Conservation (phyloP, 2,113 vertebrate species). For the Microtus pennsylvanicus region DNA sequence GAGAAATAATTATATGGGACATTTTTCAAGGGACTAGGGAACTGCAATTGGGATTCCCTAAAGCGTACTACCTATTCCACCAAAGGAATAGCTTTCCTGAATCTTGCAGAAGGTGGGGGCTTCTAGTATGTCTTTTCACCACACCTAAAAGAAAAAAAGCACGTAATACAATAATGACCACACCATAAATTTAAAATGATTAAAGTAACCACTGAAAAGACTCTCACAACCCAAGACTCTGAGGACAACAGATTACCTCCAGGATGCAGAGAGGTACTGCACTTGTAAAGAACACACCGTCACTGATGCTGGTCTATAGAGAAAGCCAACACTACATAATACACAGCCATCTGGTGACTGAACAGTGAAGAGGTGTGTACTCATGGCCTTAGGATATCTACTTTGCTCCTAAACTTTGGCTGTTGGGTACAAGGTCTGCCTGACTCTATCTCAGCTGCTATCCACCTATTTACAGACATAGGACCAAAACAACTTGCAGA, state of each 20-base stretch:
- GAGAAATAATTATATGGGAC: no score
- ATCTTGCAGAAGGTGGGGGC: background rate
- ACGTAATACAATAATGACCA: background rate
- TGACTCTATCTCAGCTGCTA: background rate
- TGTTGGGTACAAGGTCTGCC: background rate
- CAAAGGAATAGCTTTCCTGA: background rate
- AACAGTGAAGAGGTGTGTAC: background rate
- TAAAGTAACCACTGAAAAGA: background rate
- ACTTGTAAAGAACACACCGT: background rate
- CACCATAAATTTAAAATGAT: constrained; percentile 1
- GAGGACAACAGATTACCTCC: background rate
- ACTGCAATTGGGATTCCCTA: background rate
- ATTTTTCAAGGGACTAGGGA: background rate
- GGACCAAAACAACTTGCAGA: background rate
- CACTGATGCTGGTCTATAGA: background rate
- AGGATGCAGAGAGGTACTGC: background rate
- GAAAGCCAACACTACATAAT: background rate
- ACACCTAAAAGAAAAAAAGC: background rate
- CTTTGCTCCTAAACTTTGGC: background rate
- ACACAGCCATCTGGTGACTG: background rate
- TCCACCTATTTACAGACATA: background rate
- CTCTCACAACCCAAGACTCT: background rate
- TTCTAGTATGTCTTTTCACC: background rate
- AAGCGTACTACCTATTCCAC: background rate
- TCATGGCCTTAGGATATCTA: background rate